A percentile compares a stretch with the other conserved stretches of the same genome.
These are phyloP conservation scores for Poicephalus gulielmi DNA, from an alignment of 2,113 vertebrate genomes.

Conservation along the genomic window DNA sequence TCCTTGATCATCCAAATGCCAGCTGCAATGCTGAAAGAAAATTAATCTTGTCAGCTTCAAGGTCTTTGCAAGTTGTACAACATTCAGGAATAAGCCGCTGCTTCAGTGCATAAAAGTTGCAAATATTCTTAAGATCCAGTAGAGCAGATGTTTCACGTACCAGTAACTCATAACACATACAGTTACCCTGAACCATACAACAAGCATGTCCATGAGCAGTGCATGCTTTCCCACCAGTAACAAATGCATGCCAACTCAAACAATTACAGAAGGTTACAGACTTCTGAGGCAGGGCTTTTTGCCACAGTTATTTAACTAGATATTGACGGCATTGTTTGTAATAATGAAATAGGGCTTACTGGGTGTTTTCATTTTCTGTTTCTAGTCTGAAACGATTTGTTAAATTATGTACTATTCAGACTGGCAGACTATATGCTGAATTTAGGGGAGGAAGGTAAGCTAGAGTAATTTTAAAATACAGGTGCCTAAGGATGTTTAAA, in stretches of 20 bases:
- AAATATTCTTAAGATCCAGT: not conserved
- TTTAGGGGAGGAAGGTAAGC: not conserved
- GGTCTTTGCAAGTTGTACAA: not conserved
- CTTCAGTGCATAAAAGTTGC: not conserved
- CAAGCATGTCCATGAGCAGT: not conserved
- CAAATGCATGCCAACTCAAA: not conserved
- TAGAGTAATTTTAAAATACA: not conserved
- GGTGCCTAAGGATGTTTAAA: not conserved
- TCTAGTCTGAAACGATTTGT: not conserved
- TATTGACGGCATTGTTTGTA: not conserved
- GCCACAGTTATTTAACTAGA: not conserved
- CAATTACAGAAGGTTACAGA: not conserved
- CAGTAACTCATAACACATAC: not conserved
- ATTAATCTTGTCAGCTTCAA: slow-evolving; percentile 39
- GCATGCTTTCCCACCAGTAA: not conserved
- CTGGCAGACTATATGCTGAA: not conserved
- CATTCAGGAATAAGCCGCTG: not conserved
- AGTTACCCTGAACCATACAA: not conserved
- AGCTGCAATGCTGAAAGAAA: slow-evolving; percentile 55
- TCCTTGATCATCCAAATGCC: slow-evolving; percentile 40
- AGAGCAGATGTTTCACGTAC: not conserved
- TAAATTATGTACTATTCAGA: not conserved
- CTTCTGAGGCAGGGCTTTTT: not conserved
- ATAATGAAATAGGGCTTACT: not conserved
- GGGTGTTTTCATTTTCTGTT: not conserved